Evolutionary conservation across 2,888 invertebrate genomes (phyloP).

Genomic region (Nephrotoma appendiculata): DNA sequence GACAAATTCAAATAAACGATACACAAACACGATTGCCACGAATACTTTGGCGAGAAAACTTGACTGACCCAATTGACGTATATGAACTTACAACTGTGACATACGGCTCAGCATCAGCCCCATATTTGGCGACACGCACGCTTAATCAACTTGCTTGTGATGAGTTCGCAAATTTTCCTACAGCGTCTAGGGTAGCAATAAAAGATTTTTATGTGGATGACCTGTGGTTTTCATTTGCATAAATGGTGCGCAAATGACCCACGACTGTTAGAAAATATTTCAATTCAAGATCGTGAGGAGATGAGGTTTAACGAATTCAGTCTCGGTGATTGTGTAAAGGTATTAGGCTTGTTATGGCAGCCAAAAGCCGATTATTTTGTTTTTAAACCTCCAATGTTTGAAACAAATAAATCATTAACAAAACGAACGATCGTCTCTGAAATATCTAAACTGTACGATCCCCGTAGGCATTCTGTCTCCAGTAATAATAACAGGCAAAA

Average conservation of each 20-base stretch:
- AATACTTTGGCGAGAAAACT: background rate
- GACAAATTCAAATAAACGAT: background rate
- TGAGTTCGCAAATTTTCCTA: background rate
- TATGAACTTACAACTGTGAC: conserved; percentile 21
- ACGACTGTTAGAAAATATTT: background rate
- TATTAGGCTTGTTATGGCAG: conserved; percentile 6
- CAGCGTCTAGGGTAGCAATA: background rate
- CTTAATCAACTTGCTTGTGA: background rate
- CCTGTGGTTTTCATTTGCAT: background rate
- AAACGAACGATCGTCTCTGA: conserved; percentile 3
- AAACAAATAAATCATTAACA: conserved; percentile 13
- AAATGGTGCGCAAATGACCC: too few species aligned
- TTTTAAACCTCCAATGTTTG: too few species aligned
- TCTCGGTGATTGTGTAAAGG: background rate
- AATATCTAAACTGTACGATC: conserved; percentile 1
- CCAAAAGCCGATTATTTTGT: too few species aligned
- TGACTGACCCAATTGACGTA: conserved; percentile 18
- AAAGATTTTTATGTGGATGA: background rate
- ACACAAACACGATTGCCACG: background rate
- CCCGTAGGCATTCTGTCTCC: background rate
- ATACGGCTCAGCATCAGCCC: background rate
- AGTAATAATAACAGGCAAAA: background rate
- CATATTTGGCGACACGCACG: background rate
- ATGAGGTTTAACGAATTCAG: background rate
- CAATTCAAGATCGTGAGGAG: background rate